Evolutionary conservation across 2,797 vertebrate species (phyloP).

Genomic region (Podargus strigoides): DNA sequence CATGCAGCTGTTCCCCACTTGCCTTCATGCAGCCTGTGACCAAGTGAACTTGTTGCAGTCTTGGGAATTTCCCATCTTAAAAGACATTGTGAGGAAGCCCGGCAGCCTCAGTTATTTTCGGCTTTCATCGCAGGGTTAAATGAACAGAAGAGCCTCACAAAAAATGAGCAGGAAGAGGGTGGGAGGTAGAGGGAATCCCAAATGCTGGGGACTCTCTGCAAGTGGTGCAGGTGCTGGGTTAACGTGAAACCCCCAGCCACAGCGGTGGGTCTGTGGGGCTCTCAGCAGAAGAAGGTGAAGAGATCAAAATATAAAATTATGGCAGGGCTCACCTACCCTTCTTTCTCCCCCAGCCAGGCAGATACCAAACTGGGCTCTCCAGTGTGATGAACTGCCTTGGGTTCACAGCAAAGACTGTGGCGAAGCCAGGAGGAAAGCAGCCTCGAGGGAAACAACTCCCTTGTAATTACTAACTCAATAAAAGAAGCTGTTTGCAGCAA

Average conservation of each 20-base stretch:
- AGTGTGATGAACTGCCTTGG: neutral
- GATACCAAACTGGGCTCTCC: neutral
- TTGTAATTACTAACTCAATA: neutral
- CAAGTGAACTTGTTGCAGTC: neutral
- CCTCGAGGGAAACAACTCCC: neutral
- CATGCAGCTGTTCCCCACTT: neutral
- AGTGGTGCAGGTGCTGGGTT: neutral
- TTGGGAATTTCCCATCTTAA: conserved; percentile 25
- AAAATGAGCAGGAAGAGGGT: neutral
- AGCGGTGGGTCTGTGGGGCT: rapidly evolving
- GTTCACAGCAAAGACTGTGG: neutral
- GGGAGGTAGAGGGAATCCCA: neutral
- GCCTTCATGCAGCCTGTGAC: conserved; percentile 20
- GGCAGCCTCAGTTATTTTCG: neutral
- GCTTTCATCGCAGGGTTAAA: neutral
- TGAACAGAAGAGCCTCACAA: neutral
- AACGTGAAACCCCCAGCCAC: rapidly evolving
- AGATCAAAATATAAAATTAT: neutral
- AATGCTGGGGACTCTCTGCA: neutral
- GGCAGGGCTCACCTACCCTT: neutral
- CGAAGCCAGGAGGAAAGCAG: neutral
- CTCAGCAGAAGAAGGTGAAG: neutral
- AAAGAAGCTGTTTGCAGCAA: neutral
- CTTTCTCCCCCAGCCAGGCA: neutral
- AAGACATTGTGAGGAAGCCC: neutral